A percentile compares a stretch with the other conserved stretches of the same genome.
These are phyloP conservation scores for Mesochorus sp. DNA, from an alignment of 2,888 invertebrate species.

Conservation along the genomic window DNA sequence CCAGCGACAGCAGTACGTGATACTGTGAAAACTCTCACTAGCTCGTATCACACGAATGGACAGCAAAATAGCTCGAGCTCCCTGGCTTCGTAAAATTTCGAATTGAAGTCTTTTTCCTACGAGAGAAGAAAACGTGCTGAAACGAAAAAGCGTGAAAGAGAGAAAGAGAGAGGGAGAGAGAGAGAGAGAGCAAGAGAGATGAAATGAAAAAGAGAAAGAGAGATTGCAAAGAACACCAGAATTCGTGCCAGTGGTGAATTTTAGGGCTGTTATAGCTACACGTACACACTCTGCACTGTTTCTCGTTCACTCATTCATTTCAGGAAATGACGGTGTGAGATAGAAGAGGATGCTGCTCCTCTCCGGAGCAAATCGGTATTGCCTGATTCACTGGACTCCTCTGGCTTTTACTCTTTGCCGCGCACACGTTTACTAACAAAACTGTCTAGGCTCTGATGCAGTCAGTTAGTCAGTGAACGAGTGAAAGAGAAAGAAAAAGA, in stretches of 20 bases:
- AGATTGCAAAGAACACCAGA: background rate
- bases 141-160: conserved; percentile 9
- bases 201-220: background rate
- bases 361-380: conserved; percentile 14
- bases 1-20: conserved; percentile 34
- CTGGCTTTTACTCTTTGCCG: background rate
- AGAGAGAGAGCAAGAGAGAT: background rate
- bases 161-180: background rate
- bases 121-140: conserved; percentile 35
- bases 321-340: background rate
- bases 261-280: background rate
- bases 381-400: background rate
- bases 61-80: background rate
- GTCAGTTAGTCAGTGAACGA: conserved; percentile 14
- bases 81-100: conserved; percentile 48
- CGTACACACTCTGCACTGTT: background rate
- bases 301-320: conserved; percentile 6
- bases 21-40: conserved; percentile 7
- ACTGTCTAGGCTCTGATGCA: background rate
- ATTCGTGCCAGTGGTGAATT: background rate
- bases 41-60: conserved; percentile 5
- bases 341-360: background rate
- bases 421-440: background rate
- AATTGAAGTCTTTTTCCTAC: conserved; percentile 22
- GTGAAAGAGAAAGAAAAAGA: background rate